Base-by-base conservation (phyloP, 2,113 vertebrate genomes). In the Tichodroma muraria region DNA sequence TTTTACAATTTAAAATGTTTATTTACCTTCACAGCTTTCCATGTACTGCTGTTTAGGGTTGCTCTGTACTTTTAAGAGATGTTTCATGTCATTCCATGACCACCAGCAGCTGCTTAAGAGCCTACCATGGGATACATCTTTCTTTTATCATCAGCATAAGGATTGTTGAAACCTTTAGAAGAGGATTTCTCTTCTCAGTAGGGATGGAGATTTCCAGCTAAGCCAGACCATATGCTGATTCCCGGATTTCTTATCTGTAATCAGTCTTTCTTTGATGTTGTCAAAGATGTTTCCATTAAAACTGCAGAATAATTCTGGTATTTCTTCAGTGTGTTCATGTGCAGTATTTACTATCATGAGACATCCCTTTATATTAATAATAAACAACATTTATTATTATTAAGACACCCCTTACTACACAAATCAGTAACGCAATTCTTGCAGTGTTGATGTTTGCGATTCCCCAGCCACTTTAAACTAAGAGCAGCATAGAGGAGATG, bases 161-260 rank as follows among this genome's bases (percentile, higher is more conserved):
- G 40, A 61, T 77, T 76, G 69, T 25, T 71, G 68, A 69, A 93
- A 78, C 68, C 49, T 88, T 93, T 64, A 73, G 56, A 80, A 94
- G 88, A 90, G 93, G 82, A 91, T 66, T 95, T 88, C 86, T 90
- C 64, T 77, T 35, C 85, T 83, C 91, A 53, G 37, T 63, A 68
- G 61, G 80, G 47, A 56, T 56, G 40, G 81, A 94, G 91, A 78
- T 94, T 92, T 89, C 75, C 88, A 89, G 47, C 68, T 95, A 95
- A 95, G 81, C 84, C 91, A 91, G 73, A 82, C 86, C 91, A 68
- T 72, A 89, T 95, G 93, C 81, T 28, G 66, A 85, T 93, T 94
- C 86, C 31, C 1, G 3, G 78, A 89, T 91, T 95, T 96, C 84
- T 82, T 89, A 73, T 88, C 85, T 72, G 66, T 87, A 87, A 76